Evolutionary conservation across 2,888 invertebrate genomes (phyloP).

Genomic region (Ormyrus rosae): DNA sequence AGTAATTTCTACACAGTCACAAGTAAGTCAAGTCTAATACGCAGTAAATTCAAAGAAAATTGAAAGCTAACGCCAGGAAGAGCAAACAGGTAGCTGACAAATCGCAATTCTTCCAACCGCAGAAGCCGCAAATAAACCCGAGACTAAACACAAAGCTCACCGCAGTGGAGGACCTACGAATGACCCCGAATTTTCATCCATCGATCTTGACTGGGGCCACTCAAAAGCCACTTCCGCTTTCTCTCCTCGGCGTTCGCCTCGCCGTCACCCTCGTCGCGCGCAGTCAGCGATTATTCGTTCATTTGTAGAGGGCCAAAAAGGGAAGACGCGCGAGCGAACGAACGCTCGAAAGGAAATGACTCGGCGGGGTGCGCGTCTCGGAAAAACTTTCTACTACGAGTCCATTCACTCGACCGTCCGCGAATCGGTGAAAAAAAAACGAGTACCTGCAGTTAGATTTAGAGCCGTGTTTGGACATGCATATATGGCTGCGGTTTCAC

Average conservation of each 20-base stretch:
- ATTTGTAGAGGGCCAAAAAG: conserved; percentile 16
- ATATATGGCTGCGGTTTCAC: too few species aligned
- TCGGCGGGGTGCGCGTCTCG: conserved; percentile 6
- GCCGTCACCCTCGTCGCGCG: background rate
- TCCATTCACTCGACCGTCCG: background rate
- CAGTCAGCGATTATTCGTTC: conserved; percentile 37
- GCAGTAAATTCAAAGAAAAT: too few species aligned
- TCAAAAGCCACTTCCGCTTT: conserved; percentile 13
- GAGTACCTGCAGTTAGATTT: conserved; percentile 1
- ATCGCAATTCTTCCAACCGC: too few species aligned
- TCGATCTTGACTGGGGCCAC: background rate
- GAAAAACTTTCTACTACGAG: background rate
- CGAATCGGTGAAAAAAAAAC: background rate
- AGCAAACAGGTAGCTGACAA: too few species aligned
- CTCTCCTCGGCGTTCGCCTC: background rate
- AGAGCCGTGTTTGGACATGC: background rate
- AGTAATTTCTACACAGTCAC: too few species aligned
- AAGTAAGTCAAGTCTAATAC: too few species aligned
- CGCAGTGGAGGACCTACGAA: background rate
- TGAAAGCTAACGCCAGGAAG: too few species aligned
- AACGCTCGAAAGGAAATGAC: background rate
- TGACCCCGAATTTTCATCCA: conserved; percentile 1
- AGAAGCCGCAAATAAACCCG: too few species aligned
- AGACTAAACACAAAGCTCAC: too few species aligned
- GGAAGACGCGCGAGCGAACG: conserved; percentile 1